A percentile compares a stretch with the other conserved stretches of the same genome.
Evolutionary conservation across 2,113 vertebrate genomes (phyloP).

Genomic region (Amphilophus citrinellus): DNA sequence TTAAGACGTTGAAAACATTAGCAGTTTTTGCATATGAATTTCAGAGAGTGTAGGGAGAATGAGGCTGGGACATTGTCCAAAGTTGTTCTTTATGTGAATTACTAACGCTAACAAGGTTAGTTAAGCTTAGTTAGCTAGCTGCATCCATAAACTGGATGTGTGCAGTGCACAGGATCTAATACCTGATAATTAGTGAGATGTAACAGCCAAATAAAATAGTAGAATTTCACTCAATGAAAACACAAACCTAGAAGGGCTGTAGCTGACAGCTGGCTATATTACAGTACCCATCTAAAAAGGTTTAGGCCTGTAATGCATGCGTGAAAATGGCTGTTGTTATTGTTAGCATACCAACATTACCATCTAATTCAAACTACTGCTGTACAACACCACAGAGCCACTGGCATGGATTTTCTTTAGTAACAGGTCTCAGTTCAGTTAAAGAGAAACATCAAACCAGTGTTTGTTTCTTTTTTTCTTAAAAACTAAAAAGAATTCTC

Average conservation of each 20-base stretch:
- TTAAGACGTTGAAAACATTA: not conserved
- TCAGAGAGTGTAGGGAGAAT: not conserved
- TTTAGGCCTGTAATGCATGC: not conserved
- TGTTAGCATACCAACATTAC: not conserved
- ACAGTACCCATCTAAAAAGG: not conserved
- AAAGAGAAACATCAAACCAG: not conserved
- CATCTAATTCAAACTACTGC: not conserved
- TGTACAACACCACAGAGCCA: not conserved
- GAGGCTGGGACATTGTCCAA: not conserved
- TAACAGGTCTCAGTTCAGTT: not conserved
- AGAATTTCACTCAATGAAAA: too few relatives aligned
- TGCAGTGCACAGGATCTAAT: not conserved
- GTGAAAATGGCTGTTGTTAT: not conserved
- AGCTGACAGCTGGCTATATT: not conserved
- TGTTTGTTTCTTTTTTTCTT: not conserved
- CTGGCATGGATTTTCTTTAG: not conserved
- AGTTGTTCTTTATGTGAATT: not conserved
- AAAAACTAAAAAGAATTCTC: not conserved
- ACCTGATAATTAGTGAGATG: rapidly evolving
- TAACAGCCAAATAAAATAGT: not conserved
- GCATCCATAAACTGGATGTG: not conserved
- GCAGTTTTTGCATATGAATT: not conserved
- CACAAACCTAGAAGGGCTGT: not conserved
- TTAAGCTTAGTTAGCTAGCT: not conserved
- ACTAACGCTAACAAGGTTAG: not conserved